Percentiles rank a stretch among this genome's conserved stretches.
Conservation (phyloP, 2,888 invertebrate species). For the Nudaria mundana region DNA sequence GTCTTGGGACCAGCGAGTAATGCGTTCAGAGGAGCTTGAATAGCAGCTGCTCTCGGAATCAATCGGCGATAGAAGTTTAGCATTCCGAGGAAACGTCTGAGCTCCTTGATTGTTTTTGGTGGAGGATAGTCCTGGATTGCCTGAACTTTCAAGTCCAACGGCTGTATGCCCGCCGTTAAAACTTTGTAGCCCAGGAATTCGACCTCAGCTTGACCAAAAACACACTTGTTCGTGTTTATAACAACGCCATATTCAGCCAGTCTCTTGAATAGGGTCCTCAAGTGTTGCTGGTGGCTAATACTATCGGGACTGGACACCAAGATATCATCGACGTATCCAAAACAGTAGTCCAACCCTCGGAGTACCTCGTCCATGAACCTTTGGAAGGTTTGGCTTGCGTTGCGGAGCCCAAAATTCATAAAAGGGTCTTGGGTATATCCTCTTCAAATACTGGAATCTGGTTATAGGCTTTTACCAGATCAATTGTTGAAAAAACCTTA, state of each 20-base stretch:
- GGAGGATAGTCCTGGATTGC: not conserved
- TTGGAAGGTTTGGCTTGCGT: not conserved
- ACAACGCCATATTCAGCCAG: not conserved
- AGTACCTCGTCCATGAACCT: not conserved
- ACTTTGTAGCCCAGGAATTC: not conserved
- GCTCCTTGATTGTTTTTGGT: not conserved
- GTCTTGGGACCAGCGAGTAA: not conserved
- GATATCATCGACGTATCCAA: not conserved
- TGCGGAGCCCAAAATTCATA: not conserved
- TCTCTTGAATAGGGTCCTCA: not conserved
- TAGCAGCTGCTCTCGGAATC: not conserved
- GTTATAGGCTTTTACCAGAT: not conserved
- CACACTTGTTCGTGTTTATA: not conserved
- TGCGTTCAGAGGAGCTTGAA: not conserved
- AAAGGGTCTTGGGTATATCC: conserved; percentile 10
- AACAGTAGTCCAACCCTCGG: not conserved
- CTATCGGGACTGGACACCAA: not conserved
- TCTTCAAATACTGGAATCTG: not conserved
- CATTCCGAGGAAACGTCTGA: not conserved
- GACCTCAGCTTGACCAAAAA: not conserved
- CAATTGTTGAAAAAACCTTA: not conserved
- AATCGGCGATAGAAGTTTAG: not conserved
- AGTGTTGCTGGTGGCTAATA: not conserved
- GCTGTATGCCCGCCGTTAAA: not conserved
- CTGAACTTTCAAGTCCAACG: not conserved